Evolutionary conservation across 1,140 invertebrate genomes (phyloP), one percentile per base, ranked within the genome.

Genomic region (Apis dorsata): DNA sequence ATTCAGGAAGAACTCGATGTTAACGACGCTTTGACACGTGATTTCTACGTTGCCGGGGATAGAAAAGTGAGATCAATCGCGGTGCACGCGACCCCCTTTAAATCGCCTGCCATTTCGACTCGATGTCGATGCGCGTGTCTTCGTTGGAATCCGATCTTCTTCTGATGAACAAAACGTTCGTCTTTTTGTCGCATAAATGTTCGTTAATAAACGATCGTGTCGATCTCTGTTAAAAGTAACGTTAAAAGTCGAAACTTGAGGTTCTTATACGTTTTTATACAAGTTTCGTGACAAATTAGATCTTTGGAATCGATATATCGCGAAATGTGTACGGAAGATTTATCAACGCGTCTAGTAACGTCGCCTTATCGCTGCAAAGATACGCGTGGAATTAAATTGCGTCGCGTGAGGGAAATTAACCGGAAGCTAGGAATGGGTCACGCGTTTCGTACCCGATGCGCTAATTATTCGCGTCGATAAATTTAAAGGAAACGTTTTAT

Each of bases 341-440:
- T 79, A 71, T 79, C 53, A 51, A 51, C 49, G 17, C n/a, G 19
- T 24, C 34, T 12, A 15, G n/a, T 17, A 1, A 1, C 17, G 3
- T 55, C 49, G 21, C 55, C 65, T 55, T 13, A 55, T 34, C n/a
- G 59, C 10, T 10, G 13, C 53, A 8, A 34, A 44, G 24, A 51
- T 72, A 72, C 28, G 53, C 60, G 70, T 81, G 60, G 71, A 81
- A 81, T 81, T 75, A 81, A 81, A 44, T n/a, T 51, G 44, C 60
- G 34, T 81, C 66, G 79, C 79, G 79, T 81, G 79, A 53, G 34
- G 34, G 55, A 75, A 68, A 53, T 17, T 57, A 28, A 55, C 2
- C 53, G 71, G 70, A 81, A 74, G 63, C 59, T 21, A n/a, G 17
- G 21, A 81, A 62, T 75, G 51, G 71, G 79, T 75, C 71, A 75